Evolutionary conservation across 2,113 vertebrate genomes (phyloP).

Genomic region (Origma solitaria): DNA sequence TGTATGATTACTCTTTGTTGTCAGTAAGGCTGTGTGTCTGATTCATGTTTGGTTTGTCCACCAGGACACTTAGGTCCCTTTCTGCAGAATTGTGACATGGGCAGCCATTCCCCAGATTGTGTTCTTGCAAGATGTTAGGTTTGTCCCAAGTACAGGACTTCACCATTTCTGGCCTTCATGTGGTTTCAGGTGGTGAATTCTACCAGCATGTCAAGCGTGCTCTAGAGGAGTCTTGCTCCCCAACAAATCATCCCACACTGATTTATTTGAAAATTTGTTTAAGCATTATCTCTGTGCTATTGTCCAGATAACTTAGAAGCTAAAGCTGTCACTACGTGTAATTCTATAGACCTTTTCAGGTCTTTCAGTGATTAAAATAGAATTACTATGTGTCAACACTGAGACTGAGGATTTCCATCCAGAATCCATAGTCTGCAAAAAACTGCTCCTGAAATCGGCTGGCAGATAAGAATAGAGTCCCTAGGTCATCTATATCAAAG

Average conservation of each 20-base stretch:
- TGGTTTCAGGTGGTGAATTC: neutral
- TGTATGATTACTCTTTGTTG: neutral
- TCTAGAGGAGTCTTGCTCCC: neutral
- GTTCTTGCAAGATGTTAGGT: neutral
- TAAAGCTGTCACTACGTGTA: neutral
- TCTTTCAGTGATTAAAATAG: neutral
- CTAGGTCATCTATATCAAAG: neutral
- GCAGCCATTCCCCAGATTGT: neutral
- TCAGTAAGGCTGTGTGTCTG: neutral
- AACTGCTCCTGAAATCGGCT: neutral
- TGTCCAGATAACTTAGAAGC: neutral
- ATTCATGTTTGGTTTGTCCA: neutral
- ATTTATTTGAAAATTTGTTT: neutral
- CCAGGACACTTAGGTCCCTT: neutral
- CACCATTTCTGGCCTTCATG: neutral
- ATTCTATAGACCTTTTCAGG: neutral
- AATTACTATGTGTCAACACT: rapidly evolving
- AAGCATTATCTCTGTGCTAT: neutral
- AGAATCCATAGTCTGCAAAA: neutral
- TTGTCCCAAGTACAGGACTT: neutral
- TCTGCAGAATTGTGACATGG: neutral
- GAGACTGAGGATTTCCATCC: neutral
- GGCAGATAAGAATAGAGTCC: neutral
- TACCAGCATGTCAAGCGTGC: neutral
- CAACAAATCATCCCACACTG: neutral